Evolutionary conservation across 1,140 invertebrate genomes (phyloP).

Genomic region (Leptoteleia sp.): DNA sequence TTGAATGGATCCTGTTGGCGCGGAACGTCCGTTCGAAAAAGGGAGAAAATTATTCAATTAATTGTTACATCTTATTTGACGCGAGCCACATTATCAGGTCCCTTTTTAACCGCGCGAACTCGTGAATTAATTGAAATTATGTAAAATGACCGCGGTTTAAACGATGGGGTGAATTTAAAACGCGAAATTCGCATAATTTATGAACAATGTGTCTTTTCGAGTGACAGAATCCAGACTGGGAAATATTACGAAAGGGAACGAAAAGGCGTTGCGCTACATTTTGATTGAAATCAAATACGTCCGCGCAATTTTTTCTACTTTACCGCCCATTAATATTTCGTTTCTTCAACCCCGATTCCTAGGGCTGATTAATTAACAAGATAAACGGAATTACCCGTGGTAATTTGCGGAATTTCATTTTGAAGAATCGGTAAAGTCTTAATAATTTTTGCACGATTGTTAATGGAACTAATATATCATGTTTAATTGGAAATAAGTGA

Average conservation of each 20-base stretch:
- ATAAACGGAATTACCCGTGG: too few species aligned
- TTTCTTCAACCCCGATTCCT: too few species aligned
- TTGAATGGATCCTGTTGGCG: too few species aligned
- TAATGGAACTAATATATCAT: too few species aligned
- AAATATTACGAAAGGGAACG: constrained; percentile 36
- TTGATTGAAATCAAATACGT: constrained; percentile 28
- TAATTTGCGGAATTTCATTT: too few species aligned
- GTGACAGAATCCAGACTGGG: constrained; percentile 13
- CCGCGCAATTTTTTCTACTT: neutral
- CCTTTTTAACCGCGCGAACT: constrained; percentile 17
- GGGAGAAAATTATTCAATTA: constrained; percentile 44
- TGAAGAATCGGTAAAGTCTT: too few species aligned
- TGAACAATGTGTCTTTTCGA: constrained; percentile 30
- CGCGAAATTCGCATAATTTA: constrained; percentile 57
- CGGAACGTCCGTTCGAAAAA: constrained; percentile 2
- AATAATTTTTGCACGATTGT: too few species aligned
- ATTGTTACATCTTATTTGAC: constrained; percentile 30
- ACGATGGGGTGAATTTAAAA: constrained; percentile 59
- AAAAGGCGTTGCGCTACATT: neutral
- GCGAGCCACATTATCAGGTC: constrained; percentile 25
- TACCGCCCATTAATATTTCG: too few species aligned
- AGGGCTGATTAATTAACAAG: too few species aligned
- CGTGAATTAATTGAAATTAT: constrained; percentile 52
- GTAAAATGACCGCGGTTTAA: constrained; percentile 30
- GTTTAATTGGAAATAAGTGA: too few species aligned